These are phyloP conservation scores for Eulithis testata DNA, from an alignment of 2,888 invertebrate genomes.

Conservation along the genomic window DNA sequence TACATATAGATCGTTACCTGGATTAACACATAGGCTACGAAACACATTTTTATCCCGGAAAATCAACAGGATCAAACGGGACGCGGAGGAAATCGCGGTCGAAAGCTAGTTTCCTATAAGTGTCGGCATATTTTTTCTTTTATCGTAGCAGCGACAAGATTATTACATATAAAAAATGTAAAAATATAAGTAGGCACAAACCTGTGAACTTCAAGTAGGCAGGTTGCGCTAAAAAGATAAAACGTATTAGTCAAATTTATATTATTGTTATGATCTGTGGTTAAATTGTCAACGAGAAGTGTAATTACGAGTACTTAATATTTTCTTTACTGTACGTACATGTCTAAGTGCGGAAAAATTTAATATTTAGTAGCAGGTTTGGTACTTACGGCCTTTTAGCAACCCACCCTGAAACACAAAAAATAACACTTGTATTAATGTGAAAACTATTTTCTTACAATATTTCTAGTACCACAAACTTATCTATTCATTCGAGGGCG, in stretches of 20 bases:
- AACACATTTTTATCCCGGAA: no score
- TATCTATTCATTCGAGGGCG: not conserved
- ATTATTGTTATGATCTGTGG: no score
- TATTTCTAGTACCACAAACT: not conserved
- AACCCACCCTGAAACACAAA: slow-evolving; percentile 60
- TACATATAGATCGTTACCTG: no score
- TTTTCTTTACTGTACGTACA: no score
- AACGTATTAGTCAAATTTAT: slow-evolving; percentile 4
- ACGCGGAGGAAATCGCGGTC: no score
- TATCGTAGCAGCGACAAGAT: no score
- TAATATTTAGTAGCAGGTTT: not conserved
- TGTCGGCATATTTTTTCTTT: no score
- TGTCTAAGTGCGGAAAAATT: no score
- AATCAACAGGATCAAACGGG: no score
- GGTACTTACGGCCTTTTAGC: slow-evolving; percentile 51
- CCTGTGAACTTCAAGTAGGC: slow-evolving; percentile 65
- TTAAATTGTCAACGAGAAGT: not conserved
- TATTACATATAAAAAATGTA: not conserved
- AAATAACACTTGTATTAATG: not conserved
- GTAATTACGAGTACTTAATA: no score
- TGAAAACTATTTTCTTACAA: not conserved
- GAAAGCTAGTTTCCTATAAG: no score
- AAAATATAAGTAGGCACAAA: slow-evolving; percentile 40
- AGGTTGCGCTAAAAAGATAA: slow-evolving; percentile 55
- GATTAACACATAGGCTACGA: no score